A percentile compares a stretch with the other conserved stretches of the same genome.
Conservation (phyloP, 23 tunicate genomes). For the Trididemnum clinides region DNA sequence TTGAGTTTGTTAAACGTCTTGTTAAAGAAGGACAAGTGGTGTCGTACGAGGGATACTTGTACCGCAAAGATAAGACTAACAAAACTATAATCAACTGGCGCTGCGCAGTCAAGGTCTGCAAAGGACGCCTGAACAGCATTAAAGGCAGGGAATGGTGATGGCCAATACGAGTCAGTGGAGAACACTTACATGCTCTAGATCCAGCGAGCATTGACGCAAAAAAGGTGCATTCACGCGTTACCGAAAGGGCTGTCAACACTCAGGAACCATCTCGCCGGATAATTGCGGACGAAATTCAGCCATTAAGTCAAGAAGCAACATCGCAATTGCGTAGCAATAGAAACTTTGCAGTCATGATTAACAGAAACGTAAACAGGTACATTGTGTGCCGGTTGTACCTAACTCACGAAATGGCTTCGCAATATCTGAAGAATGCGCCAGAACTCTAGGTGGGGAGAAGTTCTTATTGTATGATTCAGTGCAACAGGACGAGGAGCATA, state of each 20-base stretch:
- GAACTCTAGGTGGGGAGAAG: neutral
- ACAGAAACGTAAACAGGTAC: neutral
- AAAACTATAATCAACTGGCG: too few species aligned
- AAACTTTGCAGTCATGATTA: slow-evolving; percentile 7
- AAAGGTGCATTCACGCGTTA: too few species aligned
- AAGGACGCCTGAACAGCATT: neutral
- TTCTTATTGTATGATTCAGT: slow-evolving; percentile 7
- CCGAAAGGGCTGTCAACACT: too few species aligned
- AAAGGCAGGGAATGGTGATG: neutral
- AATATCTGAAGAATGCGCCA: slow-evolving; percentile 2
- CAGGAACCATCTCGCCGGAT: too few species aligned
- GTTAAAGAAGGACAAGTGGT: neutral
- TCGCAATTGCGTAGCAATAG: slow-evolving; percentile 16
- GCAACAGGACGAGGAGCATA: neutral
- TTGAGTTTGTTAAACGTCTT: neutral
- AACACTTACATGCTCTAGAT: neutral
- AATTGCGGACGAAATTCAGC: too few species aligned
- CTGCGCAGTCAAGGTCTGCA: neutral
- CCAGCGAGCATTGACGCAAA: too few species aligned
- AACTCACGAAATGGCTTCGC: neutral
- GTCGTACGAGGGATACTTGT: too few species aligned
- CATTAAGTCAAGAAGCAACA: slow-evolving; percentile 2
- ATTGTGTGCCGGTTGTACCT: neutral
- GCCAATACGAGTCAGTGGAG: neutral
- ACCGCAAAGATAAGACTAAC: too few species aligned